Evolutionary conservation across 1,140 invertebrate species (phyloP).

Genomic region (Phenacoccus solenopsis): DNA sequence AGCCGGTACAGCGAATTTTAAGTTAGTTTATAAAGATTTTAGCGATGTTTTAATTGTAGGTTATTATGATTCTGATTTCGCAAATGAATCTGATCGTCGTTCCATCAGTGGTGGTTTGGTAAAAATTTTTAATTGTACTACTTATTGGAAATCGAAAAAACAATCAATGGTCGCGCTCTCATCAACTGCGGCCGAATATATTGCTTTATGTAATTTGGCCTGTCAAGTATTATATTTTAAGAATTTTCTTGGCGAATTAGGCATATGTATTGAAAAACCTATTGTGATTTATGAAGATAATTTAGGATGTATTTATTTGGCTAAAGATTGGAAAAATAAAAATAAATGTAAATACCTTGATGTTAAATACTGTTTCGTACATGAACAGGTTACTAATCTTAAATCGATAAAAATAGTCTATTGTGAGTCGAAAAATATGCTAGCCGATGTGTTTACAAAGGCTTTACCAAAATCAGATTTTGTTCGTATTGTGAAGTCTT

Average conservation of each 20-base stretch:
- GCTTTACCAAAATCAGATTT: too few relatives aligned
- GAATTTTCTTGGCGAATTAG: slow-evolving; percentile 11
- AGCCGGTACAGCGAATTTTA: neutral
- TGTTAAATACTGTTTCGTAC: slow-evolving; percentile 24
- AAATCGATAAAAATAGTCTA: slow-evolving; percentile 22
- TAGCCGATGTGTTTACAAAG: slow-evolving; percentile 28
- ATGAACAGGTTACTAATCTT: slow-evolving; percentile 21
- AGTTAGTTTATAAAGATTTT: neutral
- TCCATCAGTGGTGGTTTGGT: slow-evolving; percentile 27
- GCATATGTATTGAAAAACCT: neutral
- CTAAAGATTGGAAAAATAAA: slow-evolving; percentile 3
- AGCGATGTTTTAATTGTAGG: slow-evolving; percentile 22
- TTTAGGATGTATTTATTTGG: slow-evolving; percentile 20
- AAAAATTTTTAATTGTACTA: slow-evolving; percentile 18
- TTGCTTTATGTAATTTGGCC: slow-evolving; percentile 26
- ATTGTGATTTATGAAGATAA: slow-evolving; percentile 21
- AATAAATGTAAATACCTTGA: slow-evolving; percentile 25
- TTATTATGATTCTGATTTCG: slow-evolving; percentile 33
- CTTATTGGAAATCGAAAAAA: slow-evolving; percentile 26
- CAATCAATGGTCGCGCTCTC: slow-evolving; percentile 27
- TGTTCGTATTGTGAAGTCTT: too few relatives aligned
- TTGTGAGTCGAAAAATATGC: slow-evolving; percentile 22
- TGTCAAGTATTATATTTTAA: slow-evolving; percentile 24
- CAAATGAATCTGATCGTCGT: slow-evolving; percentile 27
- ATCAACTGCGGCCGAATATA: slow-evolving; percentile 28